These are phyloP conservation scores for Megalops cyprinoides DNA, from an alignment of 2,797 vertebrate species.

Conservation along the genomic window DNA sequence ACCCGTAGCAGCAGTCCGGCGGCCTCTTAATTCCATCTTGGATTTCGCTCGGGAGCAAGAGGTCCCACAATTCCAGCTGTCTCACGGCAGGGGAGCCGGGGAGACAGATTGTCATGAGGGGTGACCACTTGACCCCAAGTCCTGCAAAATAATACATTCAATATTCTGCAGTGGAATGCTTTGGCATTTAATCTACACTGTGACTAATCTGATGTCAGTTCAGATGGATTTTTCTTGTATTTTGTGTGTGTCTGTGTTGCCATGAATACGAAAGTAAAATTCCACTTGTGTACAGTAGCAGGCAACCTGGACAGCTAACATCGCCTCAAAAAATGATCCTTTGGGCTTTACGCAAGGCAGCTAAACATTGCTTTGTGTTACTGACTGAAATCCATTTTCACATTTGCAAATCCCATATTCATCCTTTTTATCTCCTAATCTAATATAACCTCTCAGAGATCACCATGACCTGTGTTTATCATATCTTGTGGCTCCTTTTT, in stretches of 20 bases:
- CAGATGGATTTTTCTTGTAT: neutral
- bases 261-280: too few species aligned
- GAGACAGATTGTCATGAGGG: neutral
- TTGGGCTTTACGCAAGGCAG: too few species aligned
- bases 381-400: too few species aligned
- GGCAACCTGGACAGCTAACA: too few species aligned
- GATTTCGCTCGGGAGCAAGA: neutral
- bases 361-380: too few species aligned
- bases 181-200: neutral
- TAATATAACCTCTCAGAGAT: too few species aligned
- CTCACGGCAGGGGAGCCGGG: neutral
- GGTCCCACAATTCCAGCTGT: neutral
- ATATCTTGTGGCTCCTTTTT: too few species aligned
- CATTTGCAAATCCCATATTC: too few species aligned
- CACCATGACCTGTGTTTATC: too few species aligned
- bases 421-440: too few species aligned
- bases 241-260: neutral
- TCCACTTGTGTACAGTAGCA: too few species aligned
- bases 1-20: neutral
- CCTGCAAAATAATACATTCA: neutral
- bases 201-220: neutral
- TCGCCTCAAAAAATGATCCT: too few species aligned
- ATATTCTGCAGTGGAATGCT: neutral
- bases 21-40: neutral
- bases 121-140: neutral